Evolutionary conservation across 2,797 vertebrate species (phyloP).

Genomic region (Phylloscopus collybita): DNA sequence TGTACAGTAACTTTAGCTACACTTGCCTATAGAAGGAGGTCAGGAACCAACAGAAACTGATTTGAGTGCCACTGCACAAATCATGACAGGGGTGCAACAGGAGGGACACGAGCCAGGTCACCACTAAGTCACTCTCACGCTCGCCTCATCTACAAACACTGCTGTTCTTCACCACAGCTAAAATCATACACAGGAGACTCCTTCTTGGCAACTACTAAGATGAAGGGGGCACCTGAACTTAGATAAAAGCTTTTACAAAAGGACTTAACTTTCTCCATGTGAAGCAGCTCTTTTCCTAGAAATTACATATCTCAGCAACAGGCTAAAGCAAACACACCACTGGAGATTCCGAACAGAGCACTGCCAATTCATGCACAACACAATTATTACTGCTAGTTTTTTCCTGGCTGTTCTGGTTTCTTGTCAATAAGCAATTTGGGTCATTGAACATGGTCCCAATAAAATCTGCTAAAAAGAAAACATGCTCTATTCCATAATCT

Average conservation of each 20-base stretch:
- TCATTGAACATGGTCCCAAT: neutral
- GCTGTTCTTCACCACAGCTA: neutral
- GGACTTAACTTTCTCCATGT: neutral
- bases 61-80: neutral
- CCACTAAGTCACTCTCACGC: neutral
- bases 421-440: neutral
- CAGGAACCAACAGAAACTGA: neutral
- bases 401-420: neutral
- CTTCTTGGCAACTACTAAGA: neutral
- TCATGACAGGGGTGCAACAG: rapidly evolving
- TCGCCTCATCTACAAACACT: rapidly evolving
- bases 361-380: neutral
- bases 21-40: neutral
- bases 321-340: neutral
- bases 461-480: neutral
- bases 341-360: neutral
- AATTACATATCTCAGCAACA: rapidly evolving
- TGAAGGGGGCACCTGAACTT: neutral
- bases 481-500: neutral
- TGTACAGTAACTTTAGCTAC: neutral
- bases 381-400: neutral
- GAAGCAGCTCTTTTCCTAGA: neutral
- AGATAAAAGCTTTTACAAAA: neutral
- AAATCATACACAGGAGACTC: neutral
- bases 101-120: neutral